These are phyloP conservation scores for Trididemnum clinides DNA, from an alignment of 23 tunicate genomes.

Conservation along the genomic window DNA sequence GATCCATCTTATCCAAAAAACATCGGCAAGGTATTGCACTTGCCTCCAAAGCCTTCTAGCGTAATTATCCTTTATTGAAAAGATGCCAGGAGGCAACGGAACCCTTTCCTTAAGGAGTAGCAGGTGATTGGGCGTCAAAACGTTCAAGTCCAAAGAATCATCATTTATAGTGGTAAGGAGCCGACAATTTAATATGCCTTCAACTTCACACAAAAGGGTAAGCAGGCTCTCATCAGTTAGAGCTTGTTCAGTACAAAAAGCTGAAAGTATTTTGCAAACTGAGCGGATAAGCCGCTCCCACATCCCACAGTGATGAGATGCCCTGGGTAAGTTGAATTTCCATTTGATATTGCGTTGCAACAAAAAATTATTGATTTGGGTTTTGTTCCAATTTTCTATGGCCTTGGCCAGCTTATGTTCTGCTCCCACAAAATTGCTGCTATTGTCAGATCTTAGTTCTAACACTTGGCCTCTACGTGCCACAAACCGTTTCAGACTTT, in stretches of 20 bases:
- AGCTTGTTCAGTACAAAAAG: conserved; percentile 4
- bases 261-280: conserved; percentile 15
- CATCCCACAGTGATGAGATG: no score
- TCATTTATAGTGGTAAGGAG: no score
- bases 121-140: conserved; percentile 30
- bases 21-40: conserved; percentile 23
- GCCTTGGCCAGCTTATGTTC: conserved; percentile 13
- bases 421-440: conserved; percentile 49
- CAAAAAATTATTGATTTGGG: no score
- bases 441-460: conserved; percentile 40
- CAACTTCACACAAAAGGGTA: conserved; percentile 36
- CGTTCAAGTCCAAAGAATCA: no score
- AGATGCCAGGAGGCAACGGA: conserved; percentile 19
- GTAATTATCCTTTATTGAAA: conserved; percentile 24
- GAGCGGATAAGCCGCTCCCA: conserved; percentile 47
- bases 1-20: no score
- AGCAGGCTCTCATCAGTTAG: background rate
- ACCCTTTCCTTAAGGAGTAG: conserved; percentile 13
- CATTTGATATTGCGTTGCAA: no score
- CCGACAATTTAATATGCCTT: conserved; percentile 4
- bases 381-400: no score
- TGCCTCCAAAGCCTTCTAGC: conserved; percentile 33
- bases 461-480: conserved; percentile 36
- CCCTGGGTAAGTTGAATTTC: no score
- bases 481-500: conserved; percentile 25